These are phyloP conservation scores for Lordiphosa mommai DNA, from an alignment of 1,140 invertebrate genomes.

Conservation along the genomic window DNA sequence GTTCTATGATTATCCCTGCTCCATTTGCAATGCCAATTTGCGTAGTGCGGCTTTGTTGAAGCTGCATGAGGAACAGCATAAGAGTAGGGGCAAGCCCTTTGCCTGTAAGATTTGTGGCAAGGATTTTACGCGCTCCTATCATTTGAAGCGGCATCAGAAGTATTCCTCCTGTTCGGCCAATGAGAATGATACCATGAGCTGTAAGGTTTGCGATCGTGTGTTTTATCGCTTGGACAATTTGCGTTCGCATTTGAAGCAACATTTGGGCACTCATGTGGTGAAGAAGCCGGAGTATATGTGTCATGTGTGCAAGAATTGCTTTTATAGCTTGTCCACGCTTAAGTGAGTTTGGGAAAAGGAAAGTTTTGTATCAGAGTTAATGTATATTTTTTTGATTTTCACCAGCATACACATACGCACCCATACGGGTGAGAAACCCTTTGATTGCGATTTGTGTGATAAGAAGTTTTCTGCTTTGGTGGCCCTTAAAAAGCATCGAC, in stretches of 20 bases:
- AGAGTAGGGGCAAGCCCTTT: conserved; percentile 70
- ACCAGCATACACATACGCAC: conserved; percentile 84
- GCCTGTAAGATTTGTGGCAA: conserved; percentile 81
- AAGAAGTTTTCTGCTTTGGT: conserved; percentile 87
- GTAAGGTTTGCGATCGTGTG: conserved; percentile 85
- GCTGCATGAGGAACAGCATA: conserved; percentile 71
- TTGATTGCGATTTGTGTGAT: conserved; percentile 81
- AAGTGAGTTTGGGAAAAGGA: conserved; percentile 53
- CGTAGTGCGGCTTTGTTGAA: conserved; percentile 62
- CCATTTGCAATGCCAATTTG: conserved; percentile 74
- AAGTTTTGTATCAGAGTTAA: no score
- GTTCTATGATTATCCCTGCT: conserved; percentile 61
- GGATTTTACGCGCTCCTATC: conserved; percentile 88
- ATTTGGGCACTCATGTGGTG: conserved; percentile 85
- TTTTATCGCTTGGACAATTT: conserved; percentile 90
- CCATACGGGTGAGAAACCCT: conserved; percentile 84
- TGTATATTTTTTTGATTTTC: not conserved
- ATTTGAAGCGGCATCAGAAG: conserved; percentile 87
- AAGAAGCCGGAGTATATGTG: conserved; percentile 85
- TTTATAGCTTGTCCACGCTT: conserved; percentile 84
- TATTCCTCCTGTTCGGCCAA: conserved; percentile 87
- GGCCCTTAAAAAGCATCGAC: conserved; percentile 88
- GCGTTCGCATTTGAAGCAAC: conserved; percentile 86
- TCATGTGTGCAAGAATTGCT: conserved; percentile 85
- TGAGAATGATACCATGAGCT: conserved; percentile 69